Evolutionary conservation across 2,888 invertebrate genomes (phyloP).

Genomic region (Hyposoter didymator): DNA sequence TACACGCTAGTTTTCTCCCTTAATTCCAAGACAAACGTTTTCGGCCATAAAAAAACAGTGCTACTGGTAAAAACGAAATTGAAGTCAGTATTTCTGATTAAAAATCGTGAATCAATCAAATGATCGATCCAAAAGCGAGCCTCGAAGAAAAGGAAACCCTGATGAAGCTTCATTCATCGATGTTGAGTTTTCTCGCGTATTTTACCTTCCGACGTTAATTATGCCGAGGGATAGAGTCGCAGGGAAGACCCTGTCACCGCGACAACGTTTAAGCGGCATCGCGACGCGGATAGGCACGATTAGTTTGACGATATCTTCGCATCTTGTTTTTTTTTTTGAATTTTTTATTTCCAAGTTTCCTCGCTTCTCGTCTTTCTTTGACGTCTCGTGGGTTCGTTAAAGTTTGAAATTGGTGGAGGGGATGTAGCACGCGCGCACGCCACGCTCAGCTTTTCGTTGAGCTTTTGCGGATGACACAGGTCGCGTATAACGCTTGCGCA

Average conservation of each 20-base stretch:
- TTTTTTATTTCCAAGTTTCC: background rate
- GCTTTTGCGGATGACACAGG: conserved; percentile 66
- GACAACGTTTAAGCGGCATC: background rate
- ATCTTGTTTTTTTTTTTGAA: background rate
- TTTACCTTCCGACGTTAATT: conserved; percentile 5
- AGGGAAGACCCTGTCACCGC: background rate
- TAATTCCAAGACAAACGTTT: background rate
- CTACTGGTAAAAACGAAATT: background rate
- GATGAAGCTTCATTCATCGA: conserved; percentile 1
- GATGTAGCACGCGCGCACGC: conserved; percentile 37
- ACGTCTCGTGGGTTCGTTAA: conserved; percentile 9
- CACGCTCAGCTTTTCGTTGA: conserved; percentile 57
- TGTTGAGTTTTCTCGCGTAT: conserved; percentile 12
- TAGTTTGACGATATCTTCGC: conserved; percentile 27
- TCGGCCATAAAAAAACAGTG: background rate
- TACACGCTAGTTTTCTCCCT: background rate
- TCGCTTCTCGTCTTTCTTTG: background rate
- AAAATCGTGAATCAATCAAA: background rate
- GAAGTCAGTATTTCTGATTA: background rate
- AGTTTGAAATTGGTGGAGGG: conserved; percentile 19
- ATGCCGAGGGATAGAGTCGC: conserved; percentile 1
- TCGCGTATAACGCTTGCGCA: conserved; percentile 52
- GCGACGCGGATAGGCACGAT: background rate
- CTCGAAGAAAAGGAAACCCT: background rate
- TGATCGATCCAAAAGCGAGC: background rate